Percentiles rank a stretch among this genome's conserved stretches.
phyloP scores from a whole-genome alignment of 2,888 invertebrate genomes.

The Habroteleia sp. region DNA sequence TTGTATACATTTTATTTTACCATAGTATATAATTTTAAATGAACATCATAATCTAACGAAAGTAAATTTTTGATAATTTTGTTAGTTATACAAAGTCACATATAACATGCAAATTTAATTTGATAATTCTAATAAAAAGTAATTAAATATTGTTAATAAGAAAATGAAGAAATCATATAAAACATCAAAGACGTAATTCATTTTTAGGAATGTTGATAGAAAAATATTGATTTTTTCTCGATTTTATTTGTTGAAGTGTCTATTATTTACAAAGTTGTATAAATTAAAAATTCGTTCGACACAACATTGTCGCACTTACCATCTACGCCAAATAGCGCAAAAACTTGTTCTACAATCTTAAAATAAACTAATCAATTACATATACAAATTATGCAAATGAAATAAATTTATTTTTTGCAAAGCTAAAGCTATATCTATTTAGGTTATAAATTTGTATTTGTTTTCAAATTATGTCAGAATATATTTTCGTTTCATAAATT shows the following conservation, averaged over 20 bases:
- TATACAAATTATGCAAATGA: constrained; percentile 9
- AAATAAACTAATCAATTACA: constrained; percentile 32
- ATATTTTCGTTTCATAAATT: neutral
- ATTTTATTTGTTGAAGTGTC: constrained; percentile 77
- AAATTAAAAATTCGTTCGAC: constrained; percentile 76
- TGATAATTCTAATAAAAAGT: too few relatives aligned
- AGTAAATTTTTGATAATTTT: too few relatives aligned
- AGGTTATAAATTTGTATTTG: neutral
- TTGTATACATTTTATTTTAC: too few relatives aligned
- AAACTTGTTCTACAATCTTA: constrained; percentile 46
- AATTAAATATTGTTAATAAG: too few relatives aligned
- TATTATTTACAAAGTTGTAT: constrained; percentile 79
- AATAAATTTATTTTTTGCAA: neutral
- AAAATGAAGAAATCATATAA: too few relatives aligned
- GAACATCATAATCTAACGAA: neutral
- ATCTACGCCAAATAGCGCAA: constrained; percentile 58
- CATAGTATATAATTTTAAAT: too few relatives aligned
- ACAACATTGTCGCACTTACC: constrained; percentile 74
- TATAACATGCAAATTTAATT: too few relatives aligned
- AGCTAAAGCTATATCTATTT: too few relatives aligned
- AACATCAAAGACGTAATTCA: too few relatives aligned
- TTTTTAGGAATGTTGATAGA: constrained; percentile 5
- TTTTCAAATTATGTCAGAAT: neutral
- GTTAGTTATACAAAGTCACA: too few relatives aligned
- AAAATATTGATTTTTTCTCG: constrained; percentile 64